Evolutionary conservation across 1,140 invertebrate genomes (phyloP).

Genomic region (Lethocerus indicus): DNA sequence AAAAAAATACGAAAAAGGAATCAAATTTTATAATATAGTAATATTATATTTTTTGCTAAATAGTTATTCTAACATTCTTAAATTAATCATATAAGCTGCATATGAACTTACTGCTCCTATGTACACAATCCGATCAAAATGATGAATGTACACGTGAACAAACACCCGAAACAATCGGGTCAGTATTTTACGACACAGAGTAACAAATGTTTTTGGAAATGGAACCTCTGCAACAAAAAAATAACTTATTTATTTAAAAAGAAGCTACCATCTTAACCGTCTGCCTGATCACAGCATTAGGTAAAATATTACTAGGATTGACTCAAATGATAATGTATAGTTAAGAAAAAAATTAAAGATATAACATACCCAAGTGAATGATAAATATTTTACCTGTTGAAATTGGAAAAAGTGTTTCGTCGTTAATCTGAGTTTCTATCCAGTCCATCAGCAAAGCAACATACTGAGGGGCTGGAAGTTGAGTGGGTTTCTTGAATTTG

Average conservation of each 20-base stretch:
- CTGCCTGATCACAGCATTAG: neutral
- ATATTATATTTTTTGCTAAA: too few species aligned
- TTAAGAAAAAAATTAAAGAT: neutral
- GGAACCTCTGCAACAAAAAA: slow-evolving; percentile 50
- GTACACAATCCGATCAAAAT: slow-evolving; percentile 77
- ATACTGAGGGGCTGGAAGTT: slow-evolving; percentile 74
- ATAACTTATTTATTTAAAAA: neutral
- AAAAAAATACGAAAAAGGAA: neutral
- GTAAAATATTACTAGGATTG: neutral
- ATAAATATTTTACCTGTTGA: slow-evolving; percentile 26
- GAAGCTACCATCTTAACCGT: neutral
- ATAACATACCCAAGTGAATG: neutral
- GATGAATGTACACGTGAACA: slow-evolving; percentile 95
- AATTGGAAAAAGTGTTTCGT: slow-evolving; percentile 72
- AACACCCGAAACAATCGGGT: slow-evolving; percentile 85
- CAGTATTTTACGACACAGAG: slow-evolving; percentile 73
- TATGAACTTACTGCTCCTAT: slow-evolving; percentile 64
- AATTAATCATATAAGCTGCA: too few species aligned
- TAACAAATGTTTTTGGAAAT: slow-evolving; percentile 72
- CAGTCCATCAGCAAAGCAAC: slow-evolving; percentile 84
- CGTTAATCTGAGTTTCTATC: slow-evolving; percentile 86
- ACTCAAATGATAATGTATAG: neutral
- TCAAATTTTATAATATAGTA: neutral
- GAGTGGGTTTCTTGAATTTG: slow-evolving; percentile 76
- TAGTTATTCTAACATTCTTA: too few species aligned